phyloP scores from a whole-genome alignment of 2,113 vertebrate species.

The Neopipo cinnamomea region DNA sequence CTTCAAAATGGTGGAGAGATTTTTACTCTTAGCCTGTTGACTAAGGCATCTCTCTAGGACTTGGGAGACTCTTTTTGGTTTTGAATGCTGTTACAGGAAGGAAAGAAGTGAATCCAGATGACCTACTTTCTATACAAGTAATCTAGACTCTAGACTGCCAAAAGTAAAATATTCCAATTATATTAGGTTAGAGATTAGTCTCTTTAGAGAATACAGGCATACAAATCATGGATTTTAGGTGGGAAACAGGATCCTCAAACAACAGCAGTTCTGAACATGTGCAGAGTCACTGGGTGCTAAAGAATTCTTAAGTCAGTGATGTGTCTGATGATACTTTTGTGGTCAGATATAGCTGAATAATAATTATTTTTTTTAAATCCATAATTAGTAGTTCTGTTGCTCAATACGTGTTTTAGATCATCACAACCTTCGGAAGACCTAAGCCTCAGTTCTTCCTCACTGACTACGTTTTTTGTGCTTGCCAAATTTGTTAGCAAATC shows the following conservation, averaged over 20 bases:
- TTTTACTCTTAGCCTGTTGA: neutral
- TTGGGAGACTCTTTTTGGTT: neutral
- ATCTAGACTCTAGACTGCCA: neutral
- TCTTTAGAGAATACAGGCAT: neutral
- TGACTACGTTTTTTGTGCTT: neutral
- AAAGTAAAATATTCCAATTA: neutral
- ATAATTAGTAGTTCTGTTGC: neutral
- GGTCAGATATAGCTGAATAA: neutral
- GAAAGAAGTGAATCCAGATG: neutral
- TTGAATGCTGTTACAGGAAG: neutral
- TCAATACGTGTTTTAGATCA: rapidly evolving
- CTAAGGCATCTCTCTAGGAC: neutral
- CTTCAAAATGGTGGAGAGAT: neutral
- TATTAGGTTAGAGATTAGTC: neutral
- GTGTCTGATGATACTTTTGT: neutral
- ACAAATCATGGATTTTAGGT: neutral
- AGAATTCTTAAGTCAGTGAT: neutral
- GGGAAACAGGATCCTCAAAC: neutral
- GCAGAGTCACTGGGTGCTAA: neutral
- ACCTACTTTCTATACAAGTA: neutral
- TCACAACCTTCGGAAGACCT: neutral
- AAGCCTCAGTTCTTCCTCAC: neutral
- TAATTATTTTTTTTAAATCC: neutral
- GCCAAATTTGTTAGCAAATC: neutral
- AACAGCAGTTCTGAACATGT: neutral